A percentile compares a stretch with the other conserved stretches of the same genome.
These are phyloP conservation scores for Globodera ellingtonae DNA, from an alignment of 1,140 invertebrate genomes.

Conservation along the genomic window DNA sequence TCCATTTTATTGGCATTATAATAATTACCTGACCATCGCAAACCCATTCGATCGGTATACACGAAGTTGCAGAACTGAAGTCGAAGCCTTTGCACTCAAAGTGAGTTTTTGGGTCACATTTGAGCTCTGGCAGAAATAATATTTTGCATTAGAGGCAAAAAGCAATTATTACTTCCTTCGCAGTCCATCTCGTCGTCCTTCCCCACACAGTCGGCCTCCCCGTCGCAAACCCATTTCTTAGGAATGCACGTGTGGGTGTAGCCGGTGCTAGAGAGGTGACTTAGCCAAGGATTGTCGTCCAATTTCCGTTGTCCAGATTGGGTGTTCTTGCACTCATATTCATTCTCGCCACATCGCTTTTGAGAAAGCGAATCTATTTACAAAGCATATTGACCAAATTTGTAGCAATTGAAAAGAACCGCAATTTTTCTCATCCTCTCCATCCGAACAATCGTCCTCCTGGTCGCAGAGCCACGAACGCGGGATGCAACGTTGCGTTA, in stretches of 20 bases:
- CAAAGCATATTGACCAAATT: not conserved
- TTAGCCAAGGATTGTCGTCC: conserved; percentile 9
- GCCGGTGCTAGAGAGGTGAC: not conserved
- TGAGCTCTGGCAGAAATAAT: conserved; percentile 9
- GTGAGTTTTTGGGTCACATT: conserved; percentile 30
- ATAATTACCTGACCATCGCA: conserved; percentile 75
- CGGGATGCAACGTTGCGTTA: conserved; percentile 78
- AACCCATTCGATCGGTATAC: conserved; percentile 79
- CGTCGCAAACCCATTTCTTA: conserved; percentile 80
- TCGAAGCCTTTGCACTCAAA: conserved; percentile 46
- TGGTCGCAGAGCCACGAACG: conserved; percentile 78
- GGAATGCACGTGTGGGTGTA: conserved; percentile 73
- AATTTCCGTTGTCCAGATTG: not conserved
- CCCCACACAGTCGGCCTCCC: conserved; percentile 67
- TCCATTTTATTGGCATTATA: conserved; percentile 70
- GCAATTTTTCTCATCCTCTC: conserved; percentile 79
- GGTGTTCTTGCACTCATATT: conserved; percentile 14
- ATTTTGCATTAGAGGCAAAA: not conserved
- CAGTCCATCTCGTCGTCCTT: conserved; percentile 30
- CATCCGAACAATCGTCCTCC: conserved; percentile 71
- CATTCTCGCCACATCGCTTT: conserved; percentile 6
- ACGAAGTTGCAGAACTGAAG: conserved; percentile 64
- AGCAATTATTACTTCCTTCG: not conserved
- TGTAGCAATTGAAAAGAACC: conserved; percentile 66
- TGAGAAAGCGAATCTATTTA: not conserved